phyloP scores from a whole-genome alignment of 2,113 vertebrate genomes.

The Uropsilus gracilis region DNA sequence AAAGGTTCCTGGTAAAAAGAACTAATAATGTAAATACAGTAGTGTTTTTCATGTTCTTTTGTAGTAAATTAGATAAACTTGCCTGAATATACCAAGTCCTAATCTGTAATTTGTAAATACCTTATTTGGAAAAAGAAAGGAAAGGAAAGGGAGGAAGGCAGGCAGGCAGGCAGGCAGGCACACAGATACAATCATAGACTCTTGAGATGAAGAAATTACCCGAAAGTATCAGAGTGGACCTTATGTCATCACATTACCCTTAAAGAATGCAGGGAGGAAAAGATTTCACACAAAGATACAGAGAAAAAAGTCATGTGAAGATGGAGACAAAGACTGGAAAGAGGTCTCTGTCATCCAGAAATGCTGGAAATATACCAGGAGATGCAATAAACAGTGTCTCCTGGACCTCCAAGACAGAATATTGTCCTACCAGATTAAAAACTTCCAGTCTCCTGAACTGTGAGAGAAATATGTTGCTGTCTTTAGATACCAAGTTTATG shows the following conservation, averaged over 20 bases:
- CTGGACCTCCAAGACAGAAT: background rate
- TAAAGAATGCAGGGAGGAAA: background rate
- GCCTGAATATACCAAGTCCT: background rate
- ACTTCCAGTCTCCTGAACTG: background rate
- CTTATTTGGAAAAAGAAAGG: background rate
- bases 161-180: too few relatives aligned
- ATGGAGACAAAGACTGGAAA: background rate
- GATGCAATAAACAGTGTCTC: background rate
- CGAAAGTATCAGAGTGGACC: background rate
- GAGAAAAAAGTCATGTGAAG: background rate
- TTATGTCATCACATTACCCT: too few relatives aligned
- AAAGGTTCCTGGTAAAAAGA: background rate
- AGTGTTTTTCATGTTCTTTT: background rate
- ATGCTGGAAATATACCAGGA: background rate
- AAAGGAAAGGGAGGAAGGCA: too few relatives aligned
- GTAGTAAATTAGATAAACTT: background rate
- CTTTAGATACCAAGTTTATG: background rate
- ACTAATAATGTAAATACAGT: background rate
- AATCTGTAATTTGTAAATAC: background rate
- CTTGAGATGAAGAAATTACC: background rate
- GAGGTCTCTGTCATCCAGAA: rapidly evolving
- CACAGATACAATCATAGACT: too few relatives aligned
- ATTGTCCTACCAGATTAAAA: background rate
- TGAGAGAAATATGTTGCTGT: background rate
- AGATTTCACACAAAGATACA: background rate